These are phyloP conservation scores for Halocynthia aurantium DNA, from an alignment of 23 tunicate genomes.

Conservation along the genomic window DNA sequence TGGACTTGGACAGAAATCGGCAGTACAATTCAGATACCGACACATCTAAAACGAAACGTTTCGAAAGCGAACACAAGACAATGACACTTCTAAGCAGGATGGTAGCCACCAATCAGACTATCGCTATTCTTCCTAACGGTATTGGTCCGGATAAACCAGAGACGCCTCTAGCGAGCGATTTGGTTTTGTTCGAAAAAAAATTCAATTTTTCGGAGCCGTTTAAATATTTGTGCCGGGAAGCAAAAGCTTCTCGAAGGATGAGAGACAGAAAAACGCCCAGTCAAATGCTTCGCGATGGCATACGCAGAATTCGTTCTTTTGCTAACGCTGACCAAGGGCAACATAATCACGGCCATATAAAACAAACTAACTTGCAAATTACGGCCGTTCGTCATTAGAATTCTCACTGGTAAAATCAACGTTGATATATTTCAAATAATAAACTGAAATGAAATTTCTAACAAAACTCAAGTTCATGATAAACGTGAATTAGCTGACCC, in stretches of 20 bases:
- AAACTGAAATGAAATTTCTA: too few species aligned
- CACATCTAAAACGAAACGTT: neutral
- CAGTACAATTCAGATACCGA: conserved; percentile 19
- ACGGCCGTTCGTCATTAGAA: conserved; percentile 12
- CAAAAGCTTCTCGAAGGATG: conserved; percentile 22
- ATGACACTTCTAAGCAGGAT: conserved; percentile 6
- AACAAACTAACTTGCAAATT: conserved; percentile 8
- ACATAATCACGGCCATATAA: conserved; percentile 10
- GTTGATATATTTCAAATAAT: too few species aligned
- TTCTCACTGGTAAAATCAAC: too few species aligned
- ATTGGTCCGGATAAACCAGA: neutral
- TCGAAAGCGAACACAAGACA: conserved; percentile 5
- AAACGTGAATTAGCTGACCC: too few species aligned
- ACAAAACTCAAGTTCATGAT: too few species aligned
- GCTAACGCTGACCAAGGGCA: conserved; percentile 33
- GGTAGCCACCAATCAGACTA: neutral
- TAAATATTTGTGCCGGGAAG: conserved; percentile 59
- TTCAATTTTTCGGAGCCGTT: conserved; percentile 74
- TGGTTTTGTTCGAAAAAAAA: conserved; percentile 33
- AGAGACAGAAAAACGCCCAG: conserved; percentile 39
- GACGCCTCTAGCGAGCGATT: neutral
- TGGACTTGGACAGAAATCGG: neutral
- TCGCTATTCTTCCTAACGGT: neutral
- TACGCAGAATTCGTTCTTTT: conserved; percentile 43
- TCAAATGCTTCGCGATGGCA: conserved; percentile 44